Evolutionary conservation across 2,113 vertebrate genomes (phyloP), one percentile per base, ranked within the genome.

Genomic region (Meleagris gallopavo): DNA sequence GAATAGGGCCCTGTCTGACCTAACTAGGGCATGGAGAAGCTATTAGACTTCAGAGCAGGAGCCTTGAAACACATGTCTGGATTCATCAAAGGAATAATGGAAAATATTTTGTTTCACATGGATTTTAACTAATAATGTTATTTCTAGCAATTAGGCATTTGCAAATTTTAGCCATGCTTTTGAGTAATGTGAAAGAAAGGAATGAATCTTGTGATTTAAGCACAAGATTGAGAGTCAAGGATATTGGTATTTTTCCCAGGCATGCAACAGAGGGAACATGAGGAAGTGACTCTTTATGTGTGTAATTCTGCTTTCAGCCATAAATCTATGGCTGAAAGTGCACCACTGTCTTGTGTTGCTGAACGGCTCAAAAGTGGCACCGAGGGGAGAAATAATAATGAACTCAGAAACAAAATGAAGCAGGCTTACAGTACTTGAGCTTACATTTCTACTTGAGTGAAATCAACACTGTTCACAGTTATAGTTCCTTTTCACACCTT

Each of bases 1-100:
- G 95, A 97, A 96, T 97, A 95, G 74, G 91, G 96, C 93, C 91
- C 95, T 96, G 94, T 96, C 93, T 96, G 94, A 89, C 95, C 93
- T 94, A 96, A 96, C 77, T 89, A 73, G 96, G 92, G 95, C 94
- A 95, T 94, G 95, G 93, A 96, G 95, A 96, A 96, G 61, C 93
- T 89, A 58, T 94, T 93, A 94, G 94, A 87, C 96, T 94, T 92
- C 92, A 86, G 96, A 94, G 94, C 46, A 90, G 77, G 70, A 94
- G 88, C 81, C 83, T 89, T 92, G 83, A 97, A 96, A 93, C 83
- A 79, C 86, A 95, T 76, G 93, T 89, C 74, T 89, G 77, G 92
- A 72, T 90, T 92, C 92, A 95, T 94, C 94, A 94, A 93, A 97
- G 83, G 77, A 93, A 96, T 93, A 93, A 96, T 94, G 94, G 95